phyloP scores from a whole-genome alignment of 2,113 vertebrate species.

The Sorex araneus region DNA sequence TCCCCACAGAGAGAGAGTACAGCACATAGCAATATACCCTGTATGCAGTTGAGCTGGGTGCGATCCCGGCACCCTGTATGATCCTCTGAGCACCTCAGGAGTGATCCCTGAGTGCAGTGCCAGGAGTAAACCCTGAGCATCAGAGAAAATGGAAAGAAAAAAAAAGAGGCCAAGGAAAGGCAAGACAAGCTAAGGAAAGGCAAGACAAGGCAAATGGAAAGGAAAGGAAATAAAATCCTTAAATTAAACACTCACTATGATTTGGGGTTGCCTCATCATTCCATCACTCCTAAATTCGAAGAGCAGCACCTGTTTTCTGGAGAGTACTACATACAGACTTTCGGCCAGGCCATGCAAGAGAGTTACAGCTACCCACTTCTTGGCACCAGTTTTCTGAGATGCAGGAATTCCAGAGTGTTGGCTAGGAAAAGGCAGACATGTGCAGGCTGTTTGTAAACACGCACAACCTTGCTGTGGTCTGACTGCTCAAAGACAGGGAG shows the following conservation, averaged over 20 bases:
- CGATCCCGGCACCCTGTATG: too few relatives aligned
- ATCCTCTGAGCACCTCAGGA: too few relatives aligned
- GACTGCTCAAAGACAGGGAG: not conserved
- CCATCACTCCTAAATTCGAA: not conserved
- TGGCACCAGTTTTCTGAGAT: not conserved
- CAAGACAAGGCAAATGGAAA: too few relatives aligned
- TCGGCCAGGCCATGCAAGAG: not conserved
- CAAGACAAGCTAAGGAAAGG: too few relatives aligned
- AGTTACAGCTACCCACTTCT: not conserved
- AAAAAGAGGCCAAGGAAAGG: too few relatives aligned
- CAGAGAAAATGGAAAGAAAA: too few relatives aligned
- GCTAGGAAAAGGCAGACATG: not conserved
- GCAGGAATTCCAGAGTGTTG: not conserved
- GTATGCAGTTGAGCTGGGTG: too few relatives aligned
- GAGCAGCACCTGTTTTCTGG: not conserved
- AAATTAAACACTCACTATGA: not conserved
- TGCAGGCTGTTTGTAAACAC: not conserved
- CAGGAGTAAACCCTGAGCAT: too few relatives aligned
- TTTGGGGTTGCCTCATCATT: not conserved
- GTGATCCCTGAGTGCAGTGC: too few relatives aligned
- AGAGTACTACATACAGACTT: not conserved
- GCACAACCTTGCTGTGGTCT: conserved; percentile 1
- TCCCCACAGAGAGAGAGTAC: not conserved
- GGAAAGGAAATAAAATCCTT: not conserved
- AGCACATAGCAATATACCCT: too few relatives aligned